A percentile compares a stretch with the other conserved stretches of the same genome.
Conservation (phyloP, 2,113 vertebrate genomes). For the Glaucomys volans region DNA sequence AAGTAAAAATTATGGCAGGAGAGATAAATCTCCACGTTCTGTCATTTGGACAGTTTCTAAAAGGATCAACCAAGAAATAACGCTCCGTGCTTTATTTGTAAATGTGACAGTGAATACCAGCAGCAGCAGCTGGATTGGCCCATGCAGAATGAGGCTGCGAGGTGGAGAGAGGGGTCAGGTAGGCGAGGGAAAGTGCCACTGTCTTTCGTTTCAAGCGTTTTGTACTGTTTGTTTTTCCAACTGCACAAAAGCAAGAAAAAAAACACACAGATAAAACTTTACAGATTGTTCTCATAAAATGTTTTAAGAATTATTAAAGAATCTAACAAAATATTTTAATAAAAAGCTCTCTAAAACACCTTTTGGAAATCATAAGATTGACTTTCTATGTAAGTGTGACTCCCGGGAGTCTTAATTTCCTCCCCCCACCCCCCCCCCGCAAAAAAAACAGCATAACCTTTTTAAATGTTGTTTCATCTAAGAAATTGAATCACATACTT, state of each 20-base stretch:
- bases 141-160: background rate
- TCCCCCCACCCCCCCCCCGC: too few species aligned
- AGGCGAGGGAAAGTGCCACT: background rate
- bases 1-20: background rate
- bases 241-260: slow-evolving; percentile 14
- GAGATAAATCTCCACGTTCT: background rate
- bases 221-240: background rate
- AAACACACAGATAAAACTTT: slow-evolving; percentile 31
- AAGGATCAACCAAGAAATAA: background rate
- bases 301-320: slow-evolving; percentile 40
- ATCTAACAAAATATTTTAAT: slow-evolving; percentile 59
- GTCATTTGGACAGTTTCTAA: background rate
- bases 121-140: background rate
- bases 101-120: background rate
- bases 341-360: slow-evolving; percentile 41
- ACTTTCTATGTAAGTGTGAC: slow-evolving; percentile 27
- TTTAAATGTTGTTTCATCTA: slow-evolving; percentile 62
- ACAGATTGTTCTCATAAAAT: background rate
- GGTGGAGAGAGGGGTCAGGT: background rate
- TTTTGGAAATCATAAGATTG: slow-evolving; percentile 68
- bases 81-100: background rate
- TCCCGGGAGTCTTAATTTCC: slow-evolving; percentile 45
- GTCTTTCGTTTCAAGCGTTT: slow-evolving; percentile 16
- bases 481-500: slow-evolving; percentile 68
- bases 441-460: slow-evolving; percentile 61